Base-by-base conservation (phyloP, 2,888 invertebrate species). In the Drosophila atripex region DNA sequence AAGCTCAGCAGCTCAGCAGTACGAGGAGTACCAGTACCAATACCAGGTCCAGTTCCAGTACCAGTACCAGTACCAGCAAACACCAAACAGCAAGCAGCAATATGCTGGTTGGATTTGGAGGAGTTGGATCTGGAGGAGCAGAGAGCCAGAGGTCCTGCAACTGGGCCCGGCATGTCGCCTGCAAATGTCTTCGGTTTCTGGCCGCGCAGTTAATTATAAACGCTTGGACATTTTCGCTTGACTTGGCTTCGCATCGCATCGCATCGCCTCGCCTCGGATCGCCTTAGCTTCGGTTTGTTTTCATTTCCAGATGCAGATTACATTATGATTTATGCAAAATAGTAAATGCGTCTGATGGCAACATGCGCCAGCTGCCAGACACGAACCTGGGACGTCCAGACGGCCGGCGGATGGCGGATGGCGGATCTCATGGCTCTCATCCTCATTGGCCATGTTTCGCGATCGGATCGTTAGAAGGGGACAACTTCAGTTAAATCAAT, bases 251-350 rank as follows among this genome's bases (percentile, higher is more conserved):
- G 32, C 43, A n/a, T 38, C 25, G 56, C 56, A 28, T 38, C 28
- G n/a, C n/a, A n/a, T n/a, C n/a, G n/a, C n/a, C n/a, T n/a, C n/a
- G 8, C 78, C 79, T 84, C 75, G 80, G 5, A 21, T 43, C 43
- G 32, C 21, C 16, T 21, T 45, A n/a, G 16, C 78, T 83, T 84
- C 75, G 80, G 86, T 83, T 83, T 86, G 86, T 82, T 83, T 83
- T 86, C 82, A 84, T 86, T 83, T 83, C 88, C 82, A 86, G 91
- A 91, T 91, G 91, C 88, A 91, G 91, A 91, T 91, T 91, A 90
- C 90, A 90, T 88, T 90, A 90, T 91, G 91, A 91, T 91, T 91
- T 91, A 91, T 91, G 90, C 89, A 88, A 87, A 89, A 89, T 89
- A 89, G 89, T 89, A 88, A 90, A 90, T 87, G 78, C 89, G 83